Evolutionary conservation across 2,113 vertebrate genomes (phyloP), one percentile per base, ranked within the genome.

Genomic region (Sitta europaea): DNA sequence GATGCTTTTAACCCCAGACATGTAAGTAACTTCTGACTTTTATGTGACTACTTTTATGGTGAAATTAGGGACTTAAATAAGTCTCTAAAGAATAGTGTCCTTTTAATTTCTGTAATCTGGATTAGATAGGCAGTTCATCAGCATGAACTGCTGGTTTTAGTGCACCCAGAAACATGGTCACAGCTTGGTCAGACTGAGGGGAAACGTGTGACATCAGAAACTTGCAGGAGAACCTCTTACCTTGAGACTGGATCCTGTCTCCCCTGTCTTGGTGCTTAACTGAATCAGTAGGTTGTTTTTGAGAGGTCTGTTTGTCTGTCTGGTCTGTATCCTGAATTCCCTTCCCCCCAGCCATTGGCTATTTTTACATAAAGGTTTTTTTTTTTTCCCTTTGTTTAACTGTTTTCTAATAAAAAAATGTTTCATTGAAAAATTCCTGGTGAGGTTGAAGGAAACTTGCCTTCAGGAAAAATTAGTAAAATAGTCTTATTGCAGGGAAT

Each of bases 371-470:
- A 65, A 58, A 73, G 63, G 19, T 1, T 1, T 48, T 57, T 31
- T 29, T 89, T 89, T 74, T 18, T 40, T n/a, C n/a, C 40, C 25
- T 65, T 82, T 90, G 48, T 48, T 89, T 76, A 40, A 35, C 71
- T 88, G 74, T 90, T 93, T 93, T 90, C 54, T 73, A 53, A 55
- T 61, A 40, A 59, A 84, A 82, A 91, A 62, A 40, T 6, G 14
- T 63, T 83, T 83, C 53, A 76, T 14, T 61, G 75, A 94, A 85
- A 92, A 95, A 86, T 90, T 95, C 71, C 50, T 76, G 62, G 38
- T 85, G 55, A 95, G 66, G 63, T 66, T 6, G 33, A 92, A 91
- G 58, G 77, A 87, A 94, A 86, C 21, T 82, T 92, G 68, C 57
- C 61, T 92, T 91, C 48, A 75, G 94, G 75, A 93, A 72, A 91